phyloP scores from a whole-genome alignment of 2,113 vertebrate genomes.

The Nansenia antarctica region DNA sequence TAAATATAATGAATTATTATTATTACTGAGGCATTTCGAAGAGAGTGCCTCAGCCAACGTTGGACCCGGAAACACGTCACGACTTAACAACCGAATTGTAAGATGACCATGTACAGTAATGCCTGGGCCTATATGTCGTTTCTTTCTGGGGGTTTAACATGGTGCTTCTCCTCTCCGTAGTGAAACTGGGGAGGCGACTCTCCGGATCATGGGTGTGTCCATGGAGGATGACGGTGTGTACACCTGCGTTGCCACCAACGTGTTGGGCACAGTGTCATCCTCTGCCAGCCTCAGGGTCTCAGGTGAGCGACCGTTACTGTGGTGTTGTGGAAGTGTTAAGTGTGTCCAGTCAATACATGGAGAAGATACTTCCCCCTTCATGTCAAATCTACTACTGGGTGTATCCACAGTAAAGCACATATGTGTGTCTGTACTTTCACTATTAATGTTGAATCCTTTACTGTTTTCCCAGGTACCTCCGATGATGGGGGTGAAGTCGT shows the following conservation, averaged over 20 bases:
- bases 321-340: background rate
- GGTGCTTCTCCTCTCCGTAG: constrained; percentile 64
- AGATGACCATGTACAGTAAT: too few relatives aligned
- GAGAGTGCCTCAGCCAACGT: too few relatives aligned
- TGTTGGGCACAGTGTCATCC: constrained; percentile 86
- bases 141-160: too few relatives aligned
- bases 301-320: constrained; percentile 73
- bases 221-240: constrained; percentile 89
- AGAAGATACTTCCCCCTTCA: too few relatives aligned
- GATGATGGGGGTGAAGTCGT: constrained; percentile 85
- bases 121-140: too few relatives aligned
- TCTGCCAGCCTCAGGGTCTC: constrained; percentile 88
- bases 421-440: background rate
- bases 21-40: too few relatives aligned
- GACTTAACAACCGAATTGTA: too few relatives aligned
- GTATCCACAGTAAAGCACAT: background rate
- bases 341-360: background rate
- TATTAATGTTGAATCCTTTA: background rate
- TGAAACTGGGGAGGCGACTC: constrained; percentile 91
- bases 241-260: constrained; percentile 89
- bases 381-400: too few relatives aligned
- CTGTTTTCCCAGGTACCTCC: constrained; percentile 75
- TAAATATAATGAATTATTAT: too few relatives aligned
- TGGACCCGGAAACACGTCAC: too few relatives aligned
- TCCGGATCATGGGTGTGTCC: constrained; percentile 85